phyloP scores from a whole-genome alignment of 1,140 invertebrate genomes.

The Spodoptera litura region DNA sequence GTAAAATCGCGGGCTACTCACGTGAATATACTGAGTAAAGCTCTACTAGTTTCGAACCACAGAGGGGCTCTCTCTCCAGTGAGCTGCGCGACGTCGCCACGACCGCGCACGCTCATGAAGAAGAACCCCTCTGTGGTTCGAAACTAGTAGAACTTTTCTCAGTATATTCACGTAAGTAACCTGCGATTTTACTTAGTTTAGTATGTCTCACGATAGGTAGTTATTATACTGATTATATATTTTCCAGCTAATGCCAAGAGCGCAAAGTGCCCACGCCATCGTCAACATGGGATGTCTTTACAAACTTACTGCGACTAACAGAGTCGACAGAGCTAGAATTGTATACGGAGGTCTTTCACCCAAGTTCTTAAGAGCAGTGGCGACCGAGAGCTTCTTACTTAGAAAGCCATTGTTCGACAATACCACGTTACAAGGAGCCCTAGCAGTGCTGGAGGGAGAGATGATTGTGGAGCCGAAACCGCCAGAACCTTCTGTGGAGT shows the following conservation, averaged over 20 bases:
- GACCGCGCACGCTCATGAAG: too few species aligned
- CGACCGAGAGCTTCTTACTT: conserved; percentile 88
- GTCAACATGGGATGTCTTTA: conserved; percentile 90
- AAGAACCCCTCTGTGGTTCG: too few species aligned
- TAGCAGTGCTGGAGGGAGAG: conserved; percentile 86
- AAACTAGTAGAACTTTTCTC: too few species aligned
- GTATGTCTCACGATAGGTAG: too few species aligned
- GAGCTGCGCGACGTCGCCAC: too few species aligned
- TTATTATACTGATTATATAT: too few species aligned
- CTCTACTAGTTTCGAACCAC: too few species aligned
- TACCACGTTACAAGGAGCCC: conserved; percentile 80
- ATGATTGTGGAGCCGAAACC: conserved; percentile 86
- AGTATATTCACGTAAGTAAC: too few species aligned
- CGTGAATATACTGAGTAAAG: too few species aligned
- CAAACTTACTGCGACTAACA: conserved; percentile 81
- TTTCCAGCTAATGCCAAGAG: conserved; percentile 88
- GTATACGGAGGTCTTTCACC: conserved; percentile 88
- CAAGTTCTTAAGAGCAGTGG: conserved; percentile 88
- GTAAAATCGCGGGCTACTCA: too few species aligned
- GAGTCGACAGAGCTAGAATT: conserved; percentile 81
- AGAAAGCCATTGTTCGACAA: conserved; percentile 86
- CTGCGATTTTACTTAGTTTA: too few species aligned
- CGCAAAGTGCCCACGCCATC: conserved; percentile 90
- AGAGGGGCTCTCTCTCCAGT: too few species aligned
- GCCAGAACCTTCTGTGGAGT: conserved; percentile 87